Evolutionary conservation across 2,797 vertebrate species (phyloP), one percentile per base, ranked within the genome.

Genomic region (Pipistrellus nathusii): DNA sequence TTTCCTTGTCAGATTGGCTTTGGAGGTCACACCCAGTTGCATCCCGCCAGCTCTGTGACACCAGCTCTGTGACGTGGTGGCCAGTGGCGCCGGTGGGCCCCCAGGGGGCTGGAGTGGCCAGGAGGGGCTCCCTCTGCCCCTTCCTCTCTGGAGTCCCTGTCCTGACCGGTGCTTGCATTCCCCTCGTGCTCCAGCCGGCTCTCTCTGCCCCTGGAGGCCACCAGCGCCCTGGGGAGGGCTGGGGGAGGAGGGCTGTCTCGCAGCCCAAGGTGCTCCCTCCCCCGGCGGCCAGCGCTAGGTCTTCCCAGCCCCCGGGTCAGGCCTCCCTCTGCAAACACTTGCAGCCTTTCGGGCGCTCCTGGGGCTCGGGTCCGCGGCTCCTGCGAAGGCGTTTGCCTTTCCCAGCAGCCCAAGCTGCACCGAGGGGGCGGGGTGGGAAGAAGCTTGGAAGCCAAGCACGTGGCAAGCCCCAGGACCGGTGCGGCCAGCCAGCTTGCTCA

Each of bases 211-310:
- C 91, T 8, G 72, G 95, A 90, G 92, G 62, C 94, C 46, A 94
- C 96, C 95, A 96, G 94, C 85, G 84, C 92, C 41, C 12, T 91
- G 30, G 88, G 90, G 95, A 95, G 94, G 96, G 93, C 88, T 66
- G 88, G 9, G 95, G 95, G 96, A 97, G 96, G 95, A 77, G 87
- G 97, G 94, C 97, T 97, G 97, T 85, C 23, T 44, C 14, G 77
- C 95, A 97, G 97, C 89, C 96, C 95, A 94, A 95, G 97, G 97
- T 97, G 97, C 96, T 97, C 94, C 96, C 97, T 97, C 97, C 96
- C 95, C 95, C 38, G 1, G n/a, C 9, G 92, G 95, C 88, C 48
- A 32, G 23, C 0, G 55, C 90, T 68, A 68, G 91, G 96, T 96
- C 96, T 96, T 97, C 80, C 92, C 66, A 11, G 93, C 72, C 66